Base-by-base conservation (phyloP, 2,888 invertebrate species). In the Drosophila subquinaria region DNA sequence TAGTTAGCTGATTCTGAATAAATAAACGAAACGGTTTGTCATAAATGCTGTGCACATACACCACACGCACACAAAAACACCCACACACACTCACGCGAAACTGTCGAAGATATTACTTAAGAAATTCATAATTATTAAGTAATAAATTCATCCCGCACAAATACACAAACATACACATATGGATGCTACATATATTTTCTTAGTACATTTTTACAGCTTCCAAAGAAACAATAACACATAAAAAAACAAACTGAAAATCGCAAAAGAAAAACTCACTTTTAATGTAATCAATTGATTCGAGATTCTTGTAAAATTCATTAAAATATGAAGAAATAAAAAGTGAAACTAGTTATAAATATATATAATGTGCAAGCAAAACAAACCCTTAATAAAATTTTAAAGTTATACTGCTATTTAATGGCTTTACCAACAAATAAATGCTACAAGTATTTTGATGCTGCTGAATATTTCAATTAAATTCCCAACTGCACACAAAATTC, bases 131-230 rank as follows among this genome's bases (percentile, higher is more conserved):
- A 5, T n/a, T 38, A 38, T n/a, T 38, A 38, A 38, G 38, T 38
- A 38, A 38, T 38, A n/a, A 38, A 38, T 38, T 45, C 15, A 45
- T 17, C 11, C 15, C 33, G 30, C 43, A 61, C 57, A 63, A 36
- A 64, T 33, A 33, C 55, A 53, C 17, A 50, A 23, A 36, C 48
- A 51, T 48, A 45, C 45, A 35, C 42, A 55, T 36, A 57, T 53
- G 69, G 33, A 79, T 75, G 79, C 71, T 71, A 81, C 47, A 72
- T 78, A 82, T 82, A 85, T 86, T 82, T 82, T 86, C 82, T 77
- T 82, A 85, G 83, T 86, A 86, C 83, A 77, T 82, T 82, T 85
- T 82, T 86, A 85, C 82, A 77, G 74, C 80, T 82, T 82, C 81
- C 74, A 76, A 50, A 55, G 61, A 17, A 50, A 59, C 56, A 17